Conservation (phyloP, 2,888 invertebrate genomes). For the Megalurothrips usitatus region DNA sequence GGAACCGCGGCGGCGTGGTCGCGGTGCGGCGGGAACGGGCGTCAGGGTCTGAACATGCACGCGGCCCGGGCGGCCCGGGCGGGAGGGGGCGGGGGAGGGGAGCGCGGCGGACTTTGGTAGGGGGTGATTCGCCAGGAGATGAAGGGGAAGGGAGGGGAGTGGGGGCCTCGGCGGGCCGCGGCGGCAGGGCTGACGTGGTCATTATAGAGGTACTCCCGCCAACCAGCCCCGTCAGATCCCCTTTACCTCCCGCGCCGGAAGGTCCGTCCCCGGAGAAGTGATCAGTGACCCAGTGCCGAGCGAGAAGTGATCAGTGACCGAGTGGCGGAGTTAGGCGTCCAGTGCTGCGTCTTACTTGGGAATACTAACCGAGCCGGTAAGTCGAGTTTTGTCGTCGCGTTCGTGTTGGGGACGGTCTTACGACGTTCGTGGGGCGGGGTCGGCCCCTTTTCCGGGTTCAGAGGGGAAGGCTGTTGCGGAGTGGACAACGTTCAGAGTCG, state of each 20-base stretch:
- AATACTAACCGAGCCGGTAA: neutral
- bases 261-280: neutral
- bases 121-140: slow-evolving; percentile 11
- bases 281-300: neutral
- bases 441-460: too few species aligned
- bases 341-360: neutral
- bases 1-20: neutral
- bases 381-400: neutral
- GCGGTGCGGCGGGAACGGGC: neutral
- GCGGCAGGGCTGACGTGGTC: neutral
- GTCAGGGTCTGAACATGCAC: neutral
- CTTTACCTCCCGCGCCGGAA: neutral
- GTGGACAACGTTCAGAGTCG: too few species aligned
- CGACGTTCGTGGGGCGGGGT: too few species aligned
- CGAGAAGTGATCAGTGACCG: neutral
- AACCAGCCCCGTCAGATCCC: neutral
- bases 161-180: neutral
- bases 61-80: neutral
- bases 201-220: neutral
- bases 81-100: neutral
- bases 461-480: too few species aligned
- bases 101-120: neutral
- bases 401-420: too few species aligned
- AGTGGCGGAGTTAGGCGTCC: neutral
- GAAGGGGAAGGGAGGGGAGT: neutral